These are phyloP conservation scores for Bombylius major DNA, from an alignment of 2,888 invertebrate species.

Conservation along the genomic window DNA sequence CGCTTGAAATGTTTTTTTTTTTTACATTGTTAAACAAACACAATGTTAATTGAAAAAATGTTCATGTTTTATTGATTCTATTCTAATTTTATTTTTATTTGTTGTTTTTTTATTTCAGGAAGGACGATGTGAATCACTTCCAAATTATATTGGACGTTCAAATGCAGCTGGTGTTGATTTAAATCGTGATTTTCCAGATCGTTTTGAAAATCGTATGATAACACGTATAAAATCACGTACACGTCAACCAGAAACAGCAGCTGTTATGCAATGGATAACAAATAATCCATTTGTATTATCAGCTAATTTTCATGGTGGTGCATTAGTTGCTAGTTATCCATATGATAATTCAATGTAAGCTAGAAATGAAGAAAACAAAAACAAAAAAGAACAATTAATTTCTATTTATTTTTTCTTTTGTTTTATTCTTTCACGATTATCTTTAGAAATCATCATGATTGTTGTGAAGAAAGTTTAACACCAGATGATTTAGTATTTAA, in stretches of 20 bases:
- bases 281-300: slow-evolving; percentile 83
- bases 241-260: slow-evolving; percentile 76
- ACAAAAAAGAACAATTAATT: background rate
- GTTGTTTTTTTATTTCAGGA: slow-evolving; percentile 42
- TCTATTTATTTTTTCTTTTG: background rate
- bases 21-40: too few relatives aligned
- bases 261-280: slow-evolving; percentile 80
- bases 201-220: slow-evolving; percentile 46
- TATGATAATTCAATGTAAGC: slow-evolving; percentile 72
- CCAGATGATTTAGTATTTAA: slow-evolving; percentile 77
- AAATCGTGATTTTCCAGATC: slow-evolving; percentile 89
- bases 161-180: slow-evolving; percentile 74
- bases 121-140: slow-evolving; percentile 61
- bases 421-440: background rate
- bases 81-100: background rate
- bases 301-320: slow-evolving; percentile 88
- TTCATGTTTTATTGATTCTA: too few relatives aligned
- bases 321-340: slow-evolving; percentile 89
- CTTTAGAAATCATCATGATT: slow-evolving; percentile 41
- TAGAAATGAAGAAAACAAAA: background rate
- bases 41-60: too few relatives aligned
- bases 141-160: slow-evolving; percentile 55
- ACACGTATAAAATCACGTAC: slow-evolving; percentile 34
- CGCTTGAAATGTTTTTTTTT: too few relatives aligned
- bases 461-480: slow-evolving; percentile 60